Percentiles rank a stretch among this genome's conserved stretches.
These are phyloP conservation scores for Caranx ignobilis DNA, from an alignment of 2,113 vertebrate species.

Conservation along the genomic window DNA sequence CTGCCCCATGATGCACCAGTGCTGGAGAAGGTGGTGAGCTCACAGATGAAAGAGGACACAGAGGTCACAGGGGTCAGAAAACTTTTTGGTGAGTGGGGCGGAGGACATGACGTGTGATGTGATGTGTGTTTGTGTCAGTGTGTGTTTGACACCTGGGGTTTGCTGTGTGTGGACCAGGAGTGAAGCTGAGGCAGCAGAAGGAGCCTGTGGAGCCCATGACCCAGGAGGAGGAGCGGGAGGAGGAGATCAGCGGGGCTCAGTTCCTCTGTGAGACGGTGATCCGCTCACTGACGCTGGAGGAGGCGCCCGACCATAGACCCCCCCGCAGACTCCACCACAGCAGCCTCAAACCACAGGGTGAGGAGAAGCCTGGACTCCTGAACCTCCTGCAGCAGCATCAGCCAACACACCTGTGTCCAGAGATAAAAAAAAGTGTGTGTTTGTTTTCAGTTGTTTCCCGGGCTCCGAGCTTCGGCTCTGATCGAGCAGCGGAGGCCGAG, in stretches of 20 bases:
- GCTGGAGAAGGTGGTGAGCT: slow-evolving; percentile 86
- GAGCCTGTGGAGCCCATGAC: slow-evolving; percentile 71
- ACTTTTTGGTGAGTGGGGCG: slow-evolving; percentile 84
- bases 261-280: slow-evolving; percentile 99
- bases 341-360: slow-evolving; percentile 81
- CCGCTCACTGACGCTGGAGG: slow-evolving; percentile 94
- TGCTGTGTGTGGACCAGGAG: slow-evolving; percentile 36
- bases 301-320: slow-evolving; percentile 93
- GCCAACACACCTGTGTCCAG: background rate
- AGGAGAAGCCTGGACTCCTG: slow-evolving; percentile 57
- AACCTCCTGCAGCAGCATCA: too few relatives aligned
- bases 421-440: background rate
- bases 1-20: slow-evolving; percentile 87
- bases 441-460: slow-evolving; percentile 49
- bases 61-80: slow-evolving; percentile 85
- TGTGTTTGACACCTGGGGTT: background rate
- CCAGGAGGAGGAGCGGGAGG: slow-evolving; percentile 91
- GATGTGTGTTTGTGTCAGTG: too few relatives aligned
- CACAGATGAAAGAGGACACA: slow-evolving; percentile 86
- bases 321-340: slow-evolving; percentile 79
- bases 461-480: slow-evolving; percentile 52
- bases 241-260: slow-evolving; percentile 97
- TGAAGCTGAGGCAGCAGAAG: slow-evolving; percentile 55
- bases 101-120: background rate
- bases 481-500: slow-evolving; percentile 53